Conservation (phyloP, 2,797 vertebrate species). For the Alauda arvensis region DNA sequence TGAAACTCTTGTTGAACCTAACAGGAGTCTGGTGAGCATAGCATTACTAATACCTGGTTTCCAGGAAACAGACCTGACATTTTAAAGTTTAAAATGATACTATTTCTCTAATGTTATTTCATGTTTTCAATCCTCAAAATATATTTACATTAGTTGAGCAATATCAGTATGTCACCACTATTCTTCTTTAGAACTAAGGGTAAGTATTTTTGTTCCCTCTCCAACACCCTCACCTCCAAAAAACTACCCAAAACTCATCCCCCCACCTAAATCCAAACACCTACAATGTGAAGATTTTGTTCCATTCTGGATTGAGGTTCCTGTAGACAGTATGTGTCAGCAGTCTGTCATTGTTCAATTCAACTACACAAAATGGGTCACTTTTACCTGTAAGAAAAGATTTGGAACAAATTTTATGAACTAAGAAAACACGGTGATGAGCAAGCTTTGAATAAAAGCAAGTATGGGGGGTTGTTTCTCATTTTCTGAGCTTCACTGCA, state of each 20-base stretch:
- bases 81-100: neutral
- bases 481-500: neutral
- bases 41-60: neutral
- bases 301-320: slow-evolving; percentile 97
- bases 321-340: slow-evolving; percentile 96
- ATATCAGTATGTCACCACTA: neutral
- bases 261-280: slow-evolving; percentile 55
- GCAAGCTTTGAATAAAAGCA: neutral
- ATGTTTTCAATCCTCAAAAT: neutral
- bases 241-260: neutral
- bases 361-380: slow-evolving; percentile 96
- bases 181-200: neutral
- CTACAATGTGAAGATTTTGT: slow-evolving; percentile 98
- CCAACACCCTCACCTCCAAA: neutral
- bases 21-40: neutral
- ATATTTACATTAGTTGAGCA: neutral
- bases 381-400: slow-evolving; percentile 85
- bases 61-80: neutral
- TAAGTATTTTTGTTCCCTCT: neutral
- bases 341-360: slow-evolving; percentile 94
- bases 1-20: neutral
- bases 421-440: neutral
- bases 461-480: neutral
- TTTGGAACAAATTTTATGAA: neutral
- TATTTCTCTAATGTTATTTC: neutral